Evolutionary conservation across 2,888 invertebrate species (phyloP).

Genomic region (Agonum fuliginosum): DNA sequence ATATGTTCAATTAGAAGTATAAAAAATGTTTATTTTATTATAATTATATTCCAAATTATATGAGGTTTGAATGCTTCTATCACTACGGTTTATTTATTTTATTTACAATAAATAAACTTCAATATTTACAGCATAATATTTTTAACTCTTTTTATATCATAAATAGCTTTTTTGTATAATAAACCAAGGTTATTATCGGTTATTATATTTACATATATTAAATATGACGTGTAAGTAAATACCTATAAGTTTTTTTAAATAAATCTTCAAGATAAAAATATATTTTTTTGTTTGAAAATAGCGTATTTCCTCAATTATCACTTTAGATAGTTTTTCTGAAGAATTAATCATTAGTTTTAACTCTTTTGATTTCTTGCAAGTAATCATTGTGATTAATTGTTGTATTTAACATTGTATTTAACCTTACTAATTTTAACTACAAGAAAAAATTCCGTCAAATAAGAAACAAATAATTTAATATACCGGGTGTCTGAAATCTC

Average conservation of each 20-base stretch:
- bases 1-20: too few relatives aligned
- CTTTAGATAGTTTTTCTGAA: neutral
- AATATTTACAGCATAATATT: neutral
- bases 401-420: neutral
- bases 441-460: neutral
- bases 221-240: too few relatives aligned
- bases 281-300: neutral
- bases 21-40: too few relatives aligned
- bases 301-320: neutral
- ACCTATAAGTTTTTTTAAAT: too few relatives aligned
- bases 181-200: constrained; percentile 4
- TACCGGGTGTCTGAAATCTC: too few relatives aligned
- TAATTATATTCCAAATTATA: too few relatives aligned
- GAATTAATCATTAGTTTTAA: neutral
- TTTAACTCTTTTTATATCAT: constrained; percentile 1
- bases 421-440: neutral
- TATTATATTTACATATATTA: too few relatives aligned
- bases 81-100: neutral
- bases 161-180: constrained; percentile 14
- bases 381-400: constrained; percentile 2
- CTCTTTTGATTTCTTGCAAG: too few relatives aligned
- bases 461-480: too few relatives aligned
- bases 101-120: neutral
- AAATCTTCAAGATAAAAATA: neutral
- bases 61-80: too few relatives aligned